Conservation (phyloP, 1,140 invertebrate genomes). For the Meloidogyne floridensis region DNA sequence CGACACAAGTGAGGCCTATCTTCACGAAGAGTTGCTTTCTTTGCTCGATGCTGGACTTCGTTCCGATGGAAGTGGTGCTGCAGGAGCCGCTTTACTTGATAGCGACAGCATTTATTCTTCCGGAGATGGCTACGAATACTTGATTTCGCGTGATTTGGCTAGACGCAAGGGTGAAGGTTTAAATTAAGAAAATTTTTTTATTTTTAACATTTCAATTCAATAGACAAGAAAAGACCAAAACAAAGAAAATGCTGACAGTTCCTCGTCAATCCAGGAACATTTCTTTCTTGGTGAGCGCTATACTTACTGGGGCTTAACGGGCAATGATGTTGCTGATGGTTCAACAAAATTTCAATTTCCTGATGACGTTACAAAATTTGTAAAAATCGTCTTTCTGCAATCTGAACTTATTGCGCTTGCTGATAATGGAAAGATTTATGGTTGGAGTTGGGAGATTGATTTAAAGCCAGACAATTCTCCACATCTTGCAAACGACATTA, state of each 20-base stretch:
- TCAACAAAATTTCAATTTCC: neutral
- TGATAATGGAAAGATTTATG: too few species aligned
- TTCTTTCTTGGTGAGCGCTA: conserved; percentile 24
- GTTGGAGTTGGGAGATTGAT: too few species aligned
- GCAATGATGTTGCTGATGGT: too few species aligned
- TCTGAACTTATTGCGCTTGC: too few species aligned
- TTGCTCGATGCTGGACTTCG: conserved; percentile 82
- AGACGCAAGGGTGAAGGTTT: conserved; percentile 70
- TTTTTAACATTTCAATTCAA: conserved; percentile 9
- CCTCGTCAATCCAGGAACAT: conserved; percentile 23
- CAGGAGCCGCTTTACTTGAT: conserved; percentile 83
- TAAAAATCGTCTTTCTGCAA: too few species aligned
- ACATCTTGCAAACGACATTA: too few species aligned
- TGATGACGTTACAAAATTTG: too few species aligned
- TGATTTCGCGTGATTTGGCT: conserved; percentile 85
- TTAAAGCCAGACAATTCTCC: too few species aligned
- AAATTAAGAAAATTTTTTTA: neutral
- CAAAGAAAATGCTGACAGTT: conserved; percentile 19
- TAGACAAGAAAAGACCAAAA: conserved; percentile 28
- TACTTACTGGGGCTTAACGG: conserved; percentile 12
- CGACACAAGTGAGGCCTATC: conserved; percentile 55
- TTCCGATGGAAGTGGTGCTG: conserved; percentile 72
- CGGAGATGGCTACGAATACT: conserved; percentile 92
- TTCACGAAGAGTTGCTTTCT: conserved; percentile 89
- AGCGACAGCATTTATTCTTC: conserved; percentile 94